A percentile compares a stretch with the other conserved stretches of the same genome.
phyloP scores from a whole-genome alignment of 30 jellyfish, hydroid and myxozoan genomes.

The Morbakka virulenta region DNA sequence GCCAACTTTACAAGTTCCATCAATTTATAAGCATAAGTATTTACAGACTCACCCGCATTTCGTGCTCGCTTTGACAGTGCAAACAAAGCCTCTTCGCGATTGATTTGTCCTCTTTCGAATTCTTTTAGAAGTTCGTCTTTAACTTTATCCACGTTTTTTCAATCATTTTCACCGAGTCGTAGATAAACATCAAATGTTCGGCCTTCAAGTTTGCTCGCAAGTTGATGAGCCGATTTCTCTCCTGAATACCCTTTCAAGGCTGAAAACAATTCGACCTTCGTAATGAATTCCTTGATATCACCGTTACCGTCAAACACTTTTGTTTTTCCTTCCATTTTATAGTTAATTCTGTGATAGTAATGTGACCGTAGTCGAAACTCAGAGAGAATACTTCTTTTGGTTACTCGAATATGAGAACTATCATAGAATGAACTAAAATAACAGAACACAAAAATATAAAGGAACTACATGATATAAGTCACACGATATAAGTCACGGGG shows the following conservation, averaged over 20 bases:
- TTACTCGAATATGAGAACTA: too few relatives aligned
- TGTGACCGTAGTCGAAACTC: background rate
- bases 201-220: conserved; percentile 11
- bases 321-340: conserved; percentile 6
- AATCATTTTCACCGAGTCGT: background rate
- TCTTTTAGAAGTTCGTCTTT: background rate
- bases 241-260: conserved; percentile 42
- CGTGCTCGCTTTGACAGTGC: background rate
- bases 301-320: conserved; percentile 22
- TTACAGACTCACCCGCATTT: conserved; percentile 30
- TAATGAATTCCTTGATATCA: conserved; percentile 16
- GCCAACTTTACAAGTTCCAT: conserved; percentile 26
- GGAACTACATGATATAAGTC: too few relatives aligned
- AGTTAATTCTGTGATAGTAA: conserved; percentile 4
- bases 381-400: too few relatives aligned
- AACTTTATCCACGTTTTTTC: background rate
- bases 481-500: too few relatives aligned
- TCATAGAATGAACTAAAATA: too few relatives aligned
- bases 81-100: background rate
- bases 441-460: too few relatives aligned
- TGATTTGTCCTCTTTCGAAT: background rate
- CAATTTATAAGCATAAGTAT: conserved; percentile 37
- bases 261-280: conserved; percentile 31
- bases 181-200: background rate
- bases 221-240: background rate